phyloP scores from a whole-genome alignment of 2,888 invertebrate genomes.

The Drosophila siamana region DNA sequence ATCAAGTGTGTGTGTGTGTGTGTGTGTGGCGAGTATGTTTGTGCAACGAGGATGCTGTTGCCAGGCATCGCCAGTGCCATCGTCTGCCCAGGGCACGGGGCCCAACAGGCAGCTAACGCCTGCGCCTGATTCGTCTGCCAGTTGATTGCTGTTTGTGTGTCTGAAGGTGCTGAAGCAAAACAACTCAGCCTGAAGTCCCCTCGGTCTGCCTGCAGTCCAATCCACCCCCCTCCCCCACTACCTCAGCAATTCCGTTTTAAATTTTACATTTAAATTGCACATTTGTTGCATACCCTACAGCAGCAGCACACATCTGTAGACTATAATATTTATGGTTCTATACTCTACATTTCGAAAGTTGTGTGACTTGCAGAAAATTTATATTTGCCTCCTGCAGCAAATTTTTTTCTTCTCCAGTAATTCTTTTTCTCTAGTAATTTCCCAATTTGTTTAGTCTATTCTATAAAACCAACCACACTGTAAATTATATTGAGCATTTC shows the following conservation, averaged over 20 bases:
- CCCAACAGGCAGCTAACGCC: conserved; percentile 51
- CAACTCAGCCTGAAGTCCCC: conserved; percentile 53
- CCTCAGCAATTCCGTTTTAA: conserved; percentile 13
- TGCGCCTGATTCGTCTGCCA: conserved; percentile 59
- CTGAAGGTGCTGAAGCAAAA: conserved; percentile 74
- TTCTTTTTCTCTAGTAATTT: too few species aligned
- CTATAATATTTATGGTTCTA: background rate
- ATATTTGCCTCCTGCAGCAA: background rate
- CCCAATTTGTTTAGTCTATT: too few species aligned
- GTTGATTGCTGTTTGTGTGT: conserved; percentile 63
- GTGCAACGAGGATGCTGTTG: conserved; percentile 58
- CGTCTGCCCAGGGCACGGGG: conserved; percentile 15
- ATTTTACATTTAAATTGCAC: conserved; percentile 47
- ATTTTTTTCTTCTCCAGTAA: background rate
- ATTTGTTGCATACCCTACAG: conserved; percentile 37
- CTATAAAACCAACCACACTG: too few species aligned
- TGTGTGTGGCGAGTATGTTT: conserved; percentile 22
- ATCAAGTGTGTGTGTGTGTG: conserved; percentile 26
- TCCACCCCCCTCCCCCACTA: background rate
- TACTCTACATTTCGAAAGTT: background rate
- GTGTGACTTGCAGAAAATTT: background rate
- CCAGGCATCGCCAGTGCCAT: conserved; percentile 43
- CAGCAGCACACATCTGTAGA: background rate
- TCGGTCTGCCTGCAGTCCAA: background rate
- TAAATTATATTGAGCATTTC: too few species aligned